A percentile compares a stretch with the other conserved stretches of the same genome.
Conservation (phyloP, 2,113 vertebrate genomes). For the Calypte anna region DNA sequence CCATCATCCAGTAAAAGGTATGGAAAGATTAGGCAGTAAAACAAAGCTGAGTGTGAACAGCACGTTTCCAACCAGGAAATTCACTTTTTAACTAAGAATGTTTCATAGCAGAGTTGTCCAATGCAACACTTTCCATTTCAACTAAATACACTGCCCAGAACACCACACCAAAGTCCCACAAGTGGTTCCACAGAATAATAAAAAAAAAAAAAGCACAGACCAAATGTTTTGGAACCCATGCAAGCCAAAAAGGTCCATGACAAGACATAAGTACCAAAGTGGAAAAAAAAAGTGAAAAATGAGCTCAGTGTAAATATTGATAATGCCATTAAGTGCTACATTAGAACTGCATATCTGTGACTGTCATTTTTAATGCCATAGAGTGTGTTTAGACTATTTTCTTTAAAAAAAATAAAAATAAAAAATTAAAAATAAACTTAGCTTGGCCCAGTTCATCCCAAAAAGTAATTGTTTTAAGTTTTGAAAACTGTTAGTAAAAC, state of each 20-base stretch:
- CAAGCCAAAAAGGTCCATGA: constrained; percentile 79
- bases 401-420: background rate
- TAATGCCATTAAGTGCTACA: constrained; percentile 82
- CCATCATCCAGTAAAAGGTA: constrained; percentile 81
- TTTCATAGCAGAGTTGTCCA: constrained; percentile 82
- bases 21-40: constrained; percentile 81
- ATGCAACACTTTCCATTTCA: constrained; percentile 79
- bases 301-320: constrained; percentile 79
- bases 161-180: constrained; percentile 77
- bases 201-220: constrained; percentile 68
- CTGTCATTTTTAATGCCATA: constrained; percentile 74
- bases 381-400: constrained; percentile 79
- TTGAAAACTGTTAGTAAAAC: constrained; percentile 86
- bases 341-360: constrained; percentile 80
- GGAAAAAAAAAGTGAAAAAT: constrained; percentile 76
- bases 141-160: constrained; percentile 81
- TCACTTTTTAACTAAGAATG: constrained; percentile 79
- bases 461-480: constrained; percentile 78
- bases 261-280: constrained; percentile 79
- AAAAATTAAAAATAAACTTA: constrained; percentile 71
- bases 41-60: constrained; percentile 81
- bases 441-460: constrained; percentile 83
- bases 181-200: background rate
- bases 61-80: constrained; percentile 80
- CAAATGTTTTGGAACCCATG: constrained; percentile 84